Base-by-base conservation (phyloP, 2,113 vertebrate species). In the Dolichallabes microphthalmus region DNA sequence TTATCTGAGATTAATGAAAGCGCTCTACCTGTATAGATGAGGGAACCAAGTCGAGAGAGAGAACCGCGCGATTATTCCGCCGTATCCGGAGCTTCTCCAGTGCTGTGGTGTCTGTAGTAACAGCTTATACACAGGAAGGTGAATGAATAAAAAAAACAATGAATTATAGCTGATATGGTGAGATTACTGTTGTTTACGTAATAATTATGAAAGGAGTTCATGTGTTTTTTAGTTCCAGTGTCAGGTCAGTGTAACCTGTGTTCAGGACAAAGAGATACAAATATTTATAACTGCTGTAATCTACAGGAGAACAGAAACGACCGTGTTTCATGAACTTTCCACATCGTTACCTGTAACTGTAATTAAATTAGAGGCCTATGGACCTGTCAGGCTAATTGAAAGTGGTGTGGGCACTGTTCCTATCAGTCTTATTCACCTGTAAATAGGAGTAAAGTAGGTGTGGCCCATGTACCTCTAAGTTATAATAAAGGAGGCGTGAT, bases 1-100 rank as follows among this genome's bases (percentile, higher is more conserved):
- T 32, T 57, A 71, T 58, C 64, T 52, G 45, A 75, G 73, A 75
- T 53, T 27, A 75, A 75, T 75, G 52, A 75, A 75, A 75, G 73
- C 6, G 13, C 50, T n/a, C 4, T 2, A 13, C 53, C 73, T 74
- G 39, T 50, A 6, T 50, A 25, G 39, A n/a, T 13, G 39, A 50
- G 22, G 14, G 39, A 74, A 50, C 71, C 71, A 74, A 25, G 20
- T 25, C 4, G 2, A 53, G 80, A 50, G 2, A 53, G 80, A 50
- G 30, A 19, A 17, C n/a, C 39, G 30, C 61, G 30, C 25, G 69
- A 50, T 73, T 73, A 73, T 73, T 50, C 69, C 11, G 2, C 50
- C 73, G 27, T 9, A 53, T 75, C 73, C 45, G 8, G 50, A 74
- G 22, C 53, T 55, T 32, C 39, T 45, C 39, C 39, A 45, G 39